Base-by-base conservation (phyloP, 2,113 vertebrate species). In the Aplodontia rufa region DNA sequence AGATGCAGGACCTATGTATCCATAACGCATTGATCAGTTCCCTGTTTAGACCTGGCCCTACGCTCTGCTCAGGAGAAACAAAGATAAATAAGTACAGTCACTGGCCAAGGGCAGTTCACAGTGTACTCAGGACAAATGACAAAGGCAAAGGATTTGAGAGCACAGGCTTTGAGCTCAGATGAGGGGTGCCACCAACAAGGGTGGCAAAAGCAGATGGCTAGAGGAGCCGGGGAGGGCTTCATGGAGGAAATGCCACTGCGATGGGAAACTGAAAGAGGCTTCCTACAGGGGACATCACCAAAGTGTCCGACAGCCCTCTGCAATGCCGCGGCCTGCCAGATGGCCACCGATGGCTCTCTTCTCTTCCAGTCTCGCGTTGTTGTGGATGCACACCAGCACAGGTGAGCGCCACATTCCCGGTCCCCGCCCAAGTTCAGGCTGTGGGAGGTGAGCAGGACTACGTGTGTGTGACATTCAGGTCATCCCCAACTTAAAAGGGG, bases 291-390 rank as follows among this genome's bases (percentile, higher is more conserved):
- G 20, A 58, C n/a, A 74, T 60, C 60, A 51, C 2, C 58, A 0
- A 30, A 64, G 19, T 1, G 0, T 58, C 7, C 32, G 53, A 62
- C 20, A 68, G 9, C 19, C 24, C 24, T 9, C 17, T 4, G 55
- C 26, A 42, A 8, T 6, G 16, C 37, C 62, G 47, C 24, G 30
- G 62, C 40, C 26, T 58, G 28, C 28, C 2, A 64, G 12, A 0
- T 35, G 40, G 22, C 84, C n/a, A 17, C 8, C 49, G 47, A 32
- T 6, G 13, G 20, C 42, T 11, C 17, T 28, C 90, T 42, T 14
- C 75, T 7, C 14, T 30, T 49, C 16, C 45, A 45, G 7, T n/a
- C n/a, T n/a, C n/a, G n/a, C 1, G 2, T 0, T 40, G 13, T 10
- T 42, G 32, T 8, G 4, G 16, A 60, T 14, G 32, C 16, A 3